These are phyloP conservation scores for Halcyon chelicuti DNA, from an alignment of 2,797 vertebrate genomes.

Conservation along the genomic window DNA sequence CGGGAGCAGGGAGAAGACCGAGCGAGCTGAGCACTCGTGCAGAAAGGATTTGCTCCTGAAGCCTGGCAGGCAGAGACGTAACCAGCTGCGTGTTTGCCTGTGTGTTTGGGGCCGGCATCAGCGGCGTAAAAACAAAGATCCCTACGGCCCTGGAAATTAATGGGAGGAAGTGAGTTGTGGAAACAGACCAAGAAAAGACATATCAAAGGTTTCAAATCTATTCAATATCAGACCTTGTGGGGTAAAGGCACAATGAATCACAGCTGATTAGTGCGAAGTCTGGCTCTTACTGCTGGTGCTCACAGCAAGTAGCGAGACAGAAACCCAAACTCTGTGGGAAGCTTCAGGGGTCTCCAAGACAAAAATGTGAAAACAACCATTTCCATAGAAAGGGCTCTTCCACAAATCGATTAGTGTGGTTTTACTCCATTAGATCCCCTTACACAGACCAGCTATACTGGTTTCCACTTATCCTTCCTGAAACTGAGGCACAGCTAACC, in stretches of 20 bases:
- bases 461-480: neutral
- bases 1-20: rapidly evolving
- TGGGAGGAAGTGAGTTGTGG: neutral
- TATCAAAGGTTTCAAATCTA: neutral
- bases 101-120: neutral
- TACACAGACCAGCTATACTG: neutral
- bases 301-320: neutral
- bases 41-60: neutral
- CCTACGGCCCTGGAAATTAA: neutral
- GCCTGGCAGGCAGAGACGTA: neutral
- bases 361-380: neutral
- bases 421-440: neutral
- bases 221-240: neutral
- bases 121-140: neutral
- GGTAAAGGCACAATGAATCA: neutral
- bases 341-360: neutral
- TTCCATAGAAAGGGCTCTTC: neutral
- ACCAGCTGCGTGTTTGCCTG: neutral
- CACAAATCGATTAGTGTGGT: neutral
- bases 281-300: neutral
- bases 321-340: neutral
- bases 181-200: neutral
- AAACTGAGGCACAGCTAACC: rapidly evolving
- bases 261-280: neutral
- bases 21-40: neutral